Conservation (phyloP, 2,113 vertebrate genomes). For the Ramphastos sulfuratus region DNA sequence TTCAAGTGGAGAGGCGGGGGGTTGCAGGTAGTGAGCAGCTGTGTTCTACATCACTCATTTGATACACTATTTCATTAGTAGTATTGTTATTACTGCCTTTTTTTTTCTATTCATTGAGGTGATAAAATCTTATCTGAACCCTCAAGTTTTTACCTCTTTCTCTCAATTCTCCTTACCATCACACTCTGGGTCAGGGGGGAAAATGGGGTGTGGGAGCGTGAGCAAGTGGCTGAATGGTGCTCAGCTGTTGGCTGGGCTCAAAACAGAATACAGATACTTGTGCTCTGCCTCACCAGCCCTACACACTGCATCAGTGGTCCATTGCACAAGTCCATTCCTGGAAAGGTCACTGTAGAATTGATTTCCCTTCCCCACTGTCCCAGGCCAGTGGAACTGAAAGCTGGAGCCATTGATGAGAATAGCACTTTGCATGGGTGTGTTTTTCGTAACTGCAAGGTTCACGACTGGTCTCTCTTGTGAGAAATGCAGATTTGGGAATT, state of each 20-base stretch:
- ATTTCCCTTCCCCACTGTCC: not conserved
- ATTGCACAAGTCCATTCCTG: accelerated
- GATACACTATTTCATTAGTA: not conserved
- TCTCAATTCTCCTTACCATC: not conserved
- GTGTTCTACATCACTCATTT: not conserved
- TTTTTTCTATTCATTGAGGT: not conserved
- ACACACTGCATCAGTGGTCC: not conserved
- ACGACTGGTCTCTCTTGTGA: not conserved
- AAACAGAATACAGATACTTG: not conserved
- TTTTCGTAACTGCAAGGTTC: not conserved
- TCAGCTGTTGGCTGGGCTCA: not conserved
- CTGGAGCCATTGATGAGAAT: not conserved
- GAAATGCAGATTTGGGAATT: not conserved
- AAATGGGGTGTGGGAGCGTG: not conserved
- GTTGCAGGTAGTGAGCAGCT: no score
- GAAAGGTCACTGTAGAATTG: accelerated
- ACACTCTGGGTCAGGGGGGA: not conserved
- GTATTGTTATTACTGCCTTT: not conserved
- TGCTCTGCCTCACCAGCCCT: not conserved
- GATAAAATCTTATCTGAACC: not conserved
- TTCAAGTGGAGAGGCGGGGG: no score
- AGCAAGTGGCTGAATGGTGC: not conserved
- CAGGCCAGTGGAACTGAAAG: not conserved
- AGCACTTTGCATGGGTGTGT: not conserved
- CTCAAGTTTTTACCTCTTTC: not conserved